These are phyloP conservation scores for Choristoneura fumiferana DNA, from an alignment of 1,140 invertebrate genomes.

Conservation along the genomic window DNA sequence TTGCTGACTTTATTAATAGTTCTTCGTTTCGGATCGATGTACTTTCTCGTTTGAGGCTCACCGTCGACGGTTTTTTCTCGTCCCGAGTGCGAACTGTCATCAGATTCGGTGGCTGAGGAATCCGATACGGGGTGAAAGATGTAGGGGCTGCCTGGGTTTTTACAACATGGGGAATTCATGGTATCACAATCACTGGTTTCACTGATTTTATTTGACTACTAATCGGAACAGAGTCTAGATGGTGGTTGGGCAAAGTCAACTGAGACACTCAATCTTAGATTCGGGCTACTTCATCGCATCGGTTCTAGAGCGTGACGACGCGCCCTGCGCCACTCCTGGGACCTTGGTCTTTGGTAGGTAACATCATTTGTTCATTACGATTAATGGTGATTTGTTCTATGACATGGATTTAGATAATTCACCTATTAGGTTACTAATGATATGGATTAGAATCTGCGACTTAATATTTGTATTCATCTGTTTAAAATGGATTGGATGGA, in stretches of 20 bases:
- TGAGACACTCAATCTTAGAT: slow-evolving; percentile 47
- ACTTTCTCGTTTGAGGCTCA: slow-evolving; percentile 59
- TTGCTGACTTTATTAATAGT: slow-evolving; percentile 74
- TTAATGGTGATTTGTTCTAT: slow-evolving; percentile 13
- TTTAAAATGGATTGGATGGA: no score
- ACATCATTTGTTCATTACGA: slow-evolving; percentile 13
- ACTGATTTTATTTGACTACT: slow-evolving; percentile 28
- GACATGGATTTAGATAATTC: slow-evolving; percentile 4
- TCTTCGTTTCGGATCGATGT: slow-evolving; percentile 67
- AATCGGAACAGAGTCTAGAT: slow-evolving; percentile 39
- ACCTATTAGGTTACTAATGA: background rate
- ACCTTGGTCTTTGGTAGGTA: slow-evolving; percentile 59
- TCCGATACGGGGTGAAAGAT: slow-evolving; percentile 71
- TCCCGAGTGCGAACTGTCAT: slow-evolving; percentile 63
- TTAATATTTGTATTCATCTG: no score
- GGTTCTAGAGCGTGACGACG: slow-evolving; percentile 47
- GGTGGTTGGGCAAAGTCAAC: slow-evolving; percentile 46
- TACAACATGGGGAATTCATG: slow-evolving; percentile 62
- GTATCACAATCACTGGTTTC: background rate
- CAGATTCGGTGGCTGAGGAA: slow-evolving; percentile 68
- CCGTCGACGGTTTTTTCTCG: slow-evolving; percentile 56
- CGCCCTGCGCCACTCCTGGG: slow-evolving; percentile 51
- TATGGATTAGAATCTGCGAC: slow-evolving; percentile 28
- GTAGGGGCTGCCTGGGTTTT: slow-evolving; percentile 48
- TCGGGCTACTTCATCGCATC: slow-evolving; percentile 29